phyloP scores from a whole-genome alignment of 1,140 invertebrate species.

The Penaeus indicus region DNA sequence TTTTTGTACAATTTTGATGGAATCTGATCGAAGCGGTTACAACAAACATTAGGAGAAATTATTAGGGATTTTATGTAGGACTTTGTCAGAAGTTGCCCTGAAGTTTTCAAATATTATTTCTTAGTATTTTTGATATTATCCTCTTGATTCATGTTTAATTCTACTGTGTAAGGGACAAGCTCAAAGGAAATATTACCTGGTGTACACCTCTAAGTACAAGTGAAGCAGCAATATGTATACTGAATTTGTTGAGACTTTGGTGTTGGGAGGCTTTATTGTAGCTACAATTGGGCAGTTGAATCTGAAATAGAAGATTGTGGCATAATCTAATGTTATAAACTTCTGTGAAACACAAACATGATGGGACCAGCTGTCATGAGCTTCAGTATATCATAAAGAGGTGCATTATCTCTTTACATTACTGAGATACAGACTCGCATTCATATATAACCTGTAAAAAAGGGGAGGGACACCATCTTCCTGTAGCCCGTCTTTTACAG shows the following conservation, averaged over 20 bases:
- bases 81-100: conserved; percentile 15
- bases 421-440: conserved; percentile 1
- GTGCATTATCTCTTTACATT: conserved; percentile 19
- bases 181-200: conserved; percentile 51
- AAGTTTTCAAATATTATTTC: conserved; percentile 30
- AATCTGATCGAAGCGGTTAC: no score
- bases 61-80: not conserved
- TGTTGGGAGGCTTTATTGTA: conserved; percentile 48
- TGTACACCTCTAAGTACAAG: conserved; percentile 47
- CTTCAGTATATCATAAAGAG: conserved; percentile 42
- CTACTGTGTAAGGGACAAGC: conserved; percentile 32
- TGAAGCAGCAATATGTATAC: conserved; percentile 52
- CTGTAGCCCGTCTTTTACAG: conserved; percentile 27
- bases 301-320: conserved; percentile 46
- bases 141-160: conserved; percentile 15
- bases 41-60: no score
- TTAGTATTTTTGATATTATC: no score
- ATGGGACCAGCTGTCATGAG: conserved; percentile 52
- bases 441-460: conserved; percentile 7
- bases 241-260: conserved; percentile 46
- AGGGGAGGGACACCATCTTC: conserved; percentile 1
- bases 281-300: conserved; percentile 38
- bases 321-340: conserved; percentile 47
- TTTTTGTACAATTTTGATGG: conserved; percentile 7
- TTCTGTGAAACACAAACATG: conserved; percentile 51